Conservation (phyloP, 1,140 invertebrate genomes). For the Arion vulgaris region DNA sequence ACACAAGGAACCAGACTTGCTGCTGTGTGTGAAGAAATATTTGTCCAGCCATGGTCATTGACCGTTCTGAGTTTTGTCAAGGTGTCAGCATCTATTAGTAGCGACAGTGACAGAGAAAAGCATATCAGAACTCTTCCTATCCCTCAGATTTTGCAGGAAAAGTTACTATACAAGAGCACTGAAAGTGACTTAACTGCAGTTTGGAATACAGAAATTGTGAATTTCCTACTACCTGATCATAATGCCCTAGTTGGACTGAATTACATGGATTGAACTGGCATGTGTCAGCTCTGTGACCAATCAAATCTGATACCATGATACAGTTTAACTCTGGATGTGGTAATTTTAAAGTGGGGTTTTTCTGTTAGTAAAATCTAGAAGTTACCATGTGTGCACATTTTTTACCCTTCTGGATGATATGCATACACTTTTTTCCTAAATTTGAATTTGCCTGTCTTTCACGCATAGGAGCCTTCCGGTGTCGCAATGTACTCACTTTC, state of each 20-base stretch:
- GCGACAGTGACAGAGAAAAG: not conserved
- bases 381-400: too few species aligned
- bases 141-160: not conserved
- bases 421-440: too few species aligned
- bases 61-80: conserved; percentile 2
- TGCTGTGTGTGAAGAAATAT: not conserved
- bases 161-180: not conserved
- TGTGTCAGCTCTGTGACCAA: too few species aligned
- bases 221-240: not conserved
- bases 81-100: not conserved
- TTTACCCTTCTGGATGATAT: too few species aligned
- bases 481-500: too few species aligned
- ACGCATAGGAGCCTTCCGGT: too few species aligned
- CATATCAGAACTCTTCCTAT: not conserved
- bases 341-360: too few species aligned
- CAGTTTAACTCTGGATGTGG: too few species aligned
- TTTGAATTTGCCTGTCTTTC: too few species aligned
- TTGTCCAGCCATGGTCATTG: not conserved
- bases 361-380: too few species aligned
- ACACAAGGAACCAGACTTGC: not conserved
- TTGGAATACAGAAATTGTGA: not conserved
- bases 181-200: not conserved
- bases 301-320: too few species aligned
- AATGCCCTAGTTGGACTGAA: not conserved
- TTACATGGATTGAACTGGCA: not conserved